Conservation (phyloP, 2,113 vertebrate species). For the Barnardius zonarius region DNA sequence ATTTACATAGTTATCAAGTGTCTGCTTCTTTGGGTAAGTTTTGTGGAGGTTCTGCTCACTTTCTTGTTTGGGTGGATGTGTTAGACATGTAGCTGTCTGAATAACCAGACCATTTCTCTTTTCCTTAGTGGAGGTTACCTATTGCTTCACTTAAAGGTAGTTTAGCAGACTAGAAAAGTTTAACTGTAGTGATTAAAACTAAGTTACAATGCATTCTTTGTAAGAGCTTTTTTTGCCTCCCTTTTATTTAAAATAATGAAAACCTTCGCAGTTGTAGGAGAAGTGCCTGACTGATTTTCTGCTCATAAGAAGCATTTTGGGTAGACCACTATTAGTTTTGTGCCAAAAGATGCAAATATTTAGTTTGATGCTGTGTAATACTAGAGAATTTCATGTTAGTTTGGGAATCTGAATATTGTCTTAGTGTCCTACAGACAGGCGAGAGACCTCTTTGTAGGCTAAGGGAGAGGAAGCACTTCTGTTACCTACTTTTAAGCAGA, state of each 20-base stretch:
- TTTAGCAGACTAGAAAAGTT: neutral
- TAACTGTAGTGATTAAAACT: neutral
- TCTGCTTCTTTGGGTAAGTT: neutral
- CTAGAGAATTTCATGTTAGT: neutral
- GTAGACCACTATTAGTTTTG: neutral
- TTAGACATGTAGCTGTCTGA: neutral
- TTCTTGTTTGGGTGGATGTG: neutral
- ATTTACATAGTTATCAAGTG: neutral
- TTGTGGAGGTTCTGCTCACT: neutral
- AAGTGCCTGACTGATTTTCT: neutral
- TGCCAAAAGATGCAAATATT: neutral
- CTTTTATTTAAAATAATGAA: neutral
- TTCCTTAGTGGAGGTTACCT: neutral
- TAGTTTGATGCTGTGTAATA: neutral
- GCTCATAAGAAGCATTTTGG: neutral
- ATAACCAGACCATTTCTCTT: neutral
- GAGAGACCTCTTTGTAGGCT: neutral
- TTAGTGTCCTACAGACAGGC: neutral
- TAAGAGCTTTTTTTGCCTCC: neutral
- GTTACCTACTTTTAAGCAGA: neutral
- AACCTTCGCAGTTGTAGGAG: neutral
- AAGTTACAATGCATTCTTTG: neutral
- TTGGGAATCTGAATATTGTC: neutral
- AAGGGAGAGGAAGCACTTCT: neutral
- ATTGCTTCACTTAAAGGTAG: neutral